A percentile compares a stretch with the other conserved stretches of the same genome.
Evolutionary conservation across 2,797 vertebrate species (phyloP).

Genomic region (Sebastes taczanowskii): DNA sequence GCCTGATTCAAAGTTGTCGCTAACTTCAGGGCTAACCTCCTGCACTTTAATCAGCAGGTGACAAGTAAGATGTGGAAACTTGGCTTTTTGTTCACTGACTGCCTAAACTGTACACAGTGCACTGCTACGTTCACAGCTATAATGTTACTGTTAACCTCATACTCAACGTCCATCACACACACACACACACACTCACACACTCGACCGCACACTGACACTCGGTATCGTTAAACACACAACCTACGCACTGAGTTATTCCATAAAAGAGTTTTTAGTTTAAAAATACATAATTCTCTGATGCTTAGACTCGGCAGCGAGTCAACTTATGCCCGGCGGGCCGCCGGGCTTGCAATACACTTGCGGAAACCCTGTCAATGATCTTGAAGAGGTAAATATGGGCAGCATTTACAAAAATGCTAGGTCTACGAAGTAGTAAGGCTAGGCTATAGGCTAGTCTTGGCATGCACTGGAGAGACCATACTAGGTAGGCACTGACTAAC

Average conservation of each 20-base stretch:
- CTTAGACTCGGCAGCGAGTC: not conserved
- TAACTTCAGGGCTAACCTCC: not conserved
- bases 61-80: not conserved
- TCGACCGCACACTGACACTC: not conserved
- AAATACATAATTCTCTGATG: not conserved
- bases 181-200: not conserved
- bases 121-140: not conserved
- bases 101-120: not conserved
- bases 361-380: not conserved
- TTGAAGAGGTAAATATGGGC: not conserved
- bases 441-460: slow-evolving; percentile 61
- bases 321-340: not conserved
- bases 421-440: not conserved
- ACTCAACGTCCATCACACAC: not conserved
- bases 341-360: not conserved
- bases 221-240: not conserved
- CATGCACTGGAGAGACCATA: slow-evolving; percentile 80
- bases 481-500: slow-evolving; percentile 93
- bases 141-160: not conserved
- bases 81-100: not conserved
- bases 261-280: not conserved
- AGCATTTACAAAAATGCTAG: slow-evolving; percentile 18
- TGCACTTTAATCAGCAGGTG: not conserved
- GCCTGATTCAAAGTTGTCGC: not conserved
- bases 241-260: not conserved